Evolutionary conservation across 2,113 vertebrate species (phyloP).

Genomic region (Perccottus glenii): DNA sequence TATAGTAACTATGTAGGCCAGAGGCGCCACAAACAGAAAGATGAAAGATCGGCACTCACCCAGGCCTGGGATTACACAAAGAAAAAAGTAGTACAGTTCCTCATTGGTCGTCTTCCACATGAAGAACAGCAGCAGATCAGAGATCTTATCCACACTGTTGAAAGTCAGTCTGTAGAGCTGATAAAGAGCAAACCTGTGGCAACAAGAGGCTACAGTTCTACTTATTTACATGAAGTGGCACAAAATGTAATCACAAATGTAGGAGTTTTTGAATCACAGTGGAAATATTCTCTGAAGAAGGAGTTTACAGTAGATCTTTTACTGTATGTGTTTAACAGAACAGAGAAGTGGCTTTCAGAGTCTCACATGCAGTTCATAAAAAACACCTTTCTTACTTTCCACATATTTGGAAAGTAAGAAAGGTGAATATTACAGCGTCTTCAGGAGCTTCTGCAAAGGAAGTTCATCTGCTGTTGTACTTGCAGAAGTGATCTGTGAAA

Average conservation of each 20-base stretch:
- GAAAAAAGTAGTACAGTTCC: too few relatives aligned
- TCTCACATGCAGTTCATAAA: slow-evolving; percentile 58
- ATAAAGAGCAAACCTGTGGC: slow-evolving; percentile 34
- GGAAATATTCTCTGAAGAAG: slow-evolving; percentile 33
- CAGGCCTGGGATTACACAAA: too few relatives aligned
- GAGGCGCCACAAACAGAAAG: background rate
- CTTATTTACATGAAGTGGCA: slow-evolving; percentile 61
- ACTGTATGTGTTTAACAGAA: slow-evolving; percentile 59
- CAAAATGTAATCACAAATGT: slow-evolving; percentile 25
- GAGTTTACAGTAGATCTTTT: slow-evolving; percentile 55
- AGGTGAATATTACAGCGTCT: slow-evolving; percentile 69
- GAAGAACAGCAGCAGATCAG: background rate
- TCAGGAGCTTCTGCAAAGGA: slow-evolving; percentile 70
- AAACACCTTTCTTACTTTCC: too few relatives aligned
- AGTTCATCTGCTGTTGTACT: too few relatives aligned
- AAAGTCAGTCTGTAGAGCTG: fast-evolving
- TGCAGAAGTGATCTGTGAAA: background rate
- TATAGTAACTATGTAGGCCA: slow-evolving; percentile 17
- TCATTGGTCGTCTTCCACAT: background rate
- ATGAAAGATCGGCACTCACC: too few relatives aligned
- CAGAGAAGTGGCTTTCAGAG: slow-evolving; percentile 46
- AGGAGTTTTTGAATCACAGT: background rate
- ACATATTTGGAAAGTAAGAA: slow-evolving; percentile 67
- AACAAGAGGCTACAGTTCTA: slow-evolving; percentile 19
- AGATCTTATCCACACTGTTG: background rate